Base-by-base conservation (phyloP, 2,888 invertebrate genomes). In the Sarcophaga carnaria region DNA sequence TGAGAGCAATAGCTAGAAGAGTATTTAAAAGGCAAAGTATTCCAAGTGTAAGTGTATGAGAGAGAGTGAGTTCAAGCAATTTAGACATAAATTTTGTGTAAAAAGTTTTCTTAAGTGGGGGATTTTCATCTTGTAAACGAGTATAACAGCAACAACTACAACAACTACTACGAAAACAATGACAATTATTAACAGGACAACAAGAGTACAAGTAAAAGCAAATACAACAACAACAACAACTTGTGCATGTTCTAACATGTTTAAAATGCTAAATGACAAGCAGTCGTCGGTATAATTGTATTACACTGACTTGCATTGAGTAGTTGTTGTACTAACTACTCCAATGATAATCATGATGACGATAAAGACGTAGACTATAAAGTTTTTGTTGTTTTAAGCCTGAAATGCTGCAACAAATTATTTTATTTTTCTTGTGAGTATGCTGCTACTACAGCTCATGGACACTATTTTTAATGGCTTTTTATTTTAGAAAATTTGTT, bases 181-280 rank as follows among this genome's bases (percentile, higher is more conserved):
- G 37, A n/a, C 60, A 72, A 72, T 20, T 37, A 27, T 37, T 12
- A 27, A 70, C 37, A 60, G 63, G 20, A 62, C 14, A 60, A 60
- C 66, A 54, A 62, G 37, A 37, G 37, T 37, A 37, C 37, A 37
- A 37, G 37, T 2, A 37, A 37, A 2, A 37, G 0, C 37, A 37
- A 8, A 37, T 37, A 8, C 37, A 37, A 37, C 37, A 27, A 27
- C 27, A 37, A 37, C 37, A 37, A 66, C 45, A 67, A 75, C 72
- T 78, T 77, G 37, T 37, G 67, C 47, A 74, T 83, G 80, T 76
- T 82, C 71, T 74, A 79, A 84, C 87, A 87, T 87, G 84, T 84
- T 84, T 78, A 81, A 87, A 83, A 82, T 87, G 87, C 47, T 76
- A 82, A 82, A 84, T 87, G 87, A 87, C 87, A 87, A 87, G 81